Percentiles rank a stretch among this genome's conserved stretches.
Evolutionary conservation across 2,797 vertebrate species (phyloP).

Genomic region (Protosalanx chinensis): DNA sequence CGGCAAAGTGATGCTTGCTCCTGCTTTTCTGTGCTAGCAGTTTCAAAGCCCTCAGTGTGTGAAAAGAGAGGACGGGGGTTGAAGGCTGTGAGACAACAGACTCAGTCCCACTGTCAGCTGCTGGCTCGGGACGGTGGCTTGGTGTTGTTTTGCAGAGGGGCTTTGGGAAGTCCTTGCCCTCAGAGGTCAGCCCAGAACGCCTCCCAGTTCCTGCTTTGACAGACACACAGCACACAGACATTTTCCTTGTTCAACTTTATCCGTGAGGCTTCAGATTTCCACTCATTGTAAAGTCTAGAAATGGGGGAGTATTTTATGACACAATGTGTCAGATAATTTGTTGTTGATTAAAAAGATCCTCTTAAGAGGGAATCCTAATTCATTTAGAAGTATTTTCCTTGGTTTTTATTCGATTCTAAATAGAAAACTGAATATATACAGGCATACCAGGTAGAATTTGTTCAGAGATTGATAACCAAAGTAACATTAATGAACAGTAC

Average conservation of each 20-base stretch:
- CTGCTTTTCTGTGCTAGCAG: slow-evolving; percentile 21
- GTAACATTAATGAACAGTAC: neutral
- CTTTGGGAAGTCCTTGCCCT: slow-evolving; percentile 77
- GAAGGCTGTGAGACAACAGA: slow-evolving; percentile 33
- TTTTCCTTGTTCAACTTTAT: slow-evolving; percentile 71
- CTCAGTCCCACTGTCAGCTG: slow-evolving; percentile 63
- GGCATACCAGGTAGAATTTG: no score
- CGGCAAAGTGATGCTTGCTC: slow-evolving; percentile 51
- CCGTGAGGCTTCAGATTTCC: slow-evolving; percentile 39
- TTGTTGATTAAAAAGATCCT: slow-evolving; percentile 13
- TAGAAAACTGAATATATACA: neutral
- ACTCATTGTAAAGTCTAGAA: slow-evolving; percentile 39
- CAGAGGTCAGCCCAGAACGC: slow-evolving; percentile 70
- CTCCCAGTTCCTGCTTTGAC: slow-evolving; percentile 81
- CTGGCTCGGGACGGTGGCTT: slow-evolving; percentile 36
- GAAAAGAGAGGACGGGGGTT: slow-evolving; percentile 31
- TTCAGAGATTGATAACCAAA: neutral
- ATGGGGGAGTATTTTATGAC: slow-evolving; percentile 40
- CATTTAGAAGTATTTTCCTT: neutral
- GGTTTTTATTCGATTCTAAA: neutral
- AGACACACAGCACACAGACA: slow-evolving; percentile 69
- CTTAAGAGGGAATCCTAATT: neutral
- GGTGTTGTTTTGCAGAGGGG: slow-evolving; percentile 75
- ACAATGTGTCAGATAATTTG: slow-evolving; percentile 31
- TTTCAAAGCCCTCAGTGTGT: slow-evolving; percentile 23